phyloP scores from a whole-genome alignment of 1,140 invertebrate genomes.

The Harpegnathos saltator region DNA sequence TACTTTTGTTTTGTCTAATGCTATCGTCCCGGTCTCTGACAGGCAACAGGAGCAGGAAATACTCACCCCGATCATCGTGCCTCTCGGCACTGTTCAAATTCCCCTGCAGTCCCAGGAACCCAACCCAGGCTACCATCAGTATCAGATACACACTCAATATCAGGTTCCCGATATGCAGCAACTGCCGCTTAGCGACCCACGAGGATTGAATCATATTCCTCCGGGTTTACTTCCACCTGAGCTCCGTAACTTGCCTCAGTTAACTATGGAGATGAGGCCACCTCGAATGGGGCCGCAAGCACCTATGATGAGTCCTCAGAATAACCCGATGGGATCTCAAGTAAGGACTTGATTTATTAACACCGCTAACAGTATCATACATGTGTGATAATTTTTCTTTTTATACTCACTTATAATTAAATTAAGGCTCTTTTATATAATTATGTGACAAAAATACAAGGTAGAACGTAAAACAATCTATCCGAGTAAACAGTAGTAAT shows the following conservation, averaged over 20 bases:
- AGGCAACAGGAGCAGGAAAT: slow-evolving; percentile 82
- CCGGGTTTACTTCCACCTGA: slow-evolving; percentile 76
- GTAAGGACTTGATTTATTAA: neutral
- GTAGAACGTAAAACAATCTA: too few species aligned
- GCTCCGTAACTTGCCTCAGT: slow-evolving; percentile 79
- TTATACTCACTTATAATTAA: too few species aligned
- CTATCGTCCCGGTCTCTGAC: neutral
- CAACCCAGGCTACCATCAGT: slow-evolving; percentile 78
- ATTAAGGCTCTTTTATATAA: too few species aligned
- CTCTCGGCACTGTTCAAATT: slow-evolving; percentile 83
- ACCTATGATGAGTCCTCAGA: slow-evolving; percentile 68
- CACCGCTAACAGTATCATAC: too few species aligned
- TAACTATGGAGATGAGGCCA: slow-evolving; percentile 81
- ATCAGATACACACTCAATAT: slow-evolving; percentile 82
- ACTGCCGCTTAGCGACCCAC: slow-evolving; percentile 79
- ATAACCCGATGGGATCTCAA: slow-evolving; percentile 74
- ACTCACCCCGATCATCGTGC: slow-evolving; percentile 84
- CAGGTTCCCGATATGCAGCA: slow-evolving; percentile 83
- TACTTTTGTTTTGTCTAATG: too few species aligned
- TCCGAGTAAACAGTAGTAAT: too few species aligned
- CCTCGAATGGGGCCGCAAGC: slow-evolving; percentile 76
- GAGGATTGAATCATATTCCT: slow-evolving; percentile 80
- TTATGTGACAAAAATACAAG: too few species aligned
- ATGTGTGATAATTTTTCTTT: too few species aligned
- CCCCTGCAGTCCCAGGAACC: slow-evolving; percentile 81